Conservation (phyloP, 2,113 vertebrate species). For the Pristiophorus japonicus region DNA sequence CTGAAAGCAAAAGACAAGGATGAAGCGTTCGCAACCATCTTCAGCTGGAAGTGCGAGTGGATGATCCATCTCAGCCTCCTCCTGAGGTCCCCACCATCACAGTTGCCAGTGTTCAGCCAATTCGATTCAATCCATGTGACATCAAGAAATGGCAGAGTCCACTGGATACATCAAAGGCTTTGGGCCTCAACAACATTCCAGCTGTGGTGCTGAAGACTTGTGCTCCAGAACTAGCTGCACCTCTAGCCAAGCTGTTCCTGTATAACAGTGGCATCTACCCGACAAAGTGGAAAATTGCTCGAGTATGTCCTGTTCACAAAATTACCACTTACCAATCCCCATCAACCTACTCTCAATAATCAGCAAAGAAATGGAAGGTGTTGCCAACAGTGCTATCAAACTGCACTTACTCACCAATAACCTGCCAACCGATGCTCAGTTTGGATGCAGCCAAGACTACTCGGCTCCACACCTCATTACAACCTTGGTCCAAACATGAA, state of each 20-base stretch:
- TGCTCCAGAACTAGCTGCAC: too few relatives aligned
- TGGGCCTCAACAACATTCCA: too few relatives aligned
- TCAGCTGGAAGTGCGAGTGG: background rate
- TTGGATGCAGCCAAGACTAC: too few relatives aligned
- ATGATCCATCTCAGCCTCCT: background rate
- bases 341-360: background rate
- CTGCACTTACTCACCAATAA: too few relatives aligned
- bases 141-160: background rate
- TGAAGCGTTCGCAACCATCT: background rate
- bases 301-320: background rate
- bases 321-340: background rate
- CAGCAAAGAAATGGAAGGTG: background rate
- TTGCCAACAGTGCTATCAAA: too few relatives aligned
- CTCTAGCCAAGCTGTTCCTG: too few relatives aligned
- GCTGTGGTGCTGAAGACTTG: too few relatives aligned
- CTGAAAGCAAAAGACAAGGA: background rate
- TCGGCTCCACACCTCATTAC: too few relatives aligned
- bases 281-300: too few relatives aligned
- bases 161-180: background rate
- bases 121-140: background rate
- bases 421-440: too few relatives aligned
- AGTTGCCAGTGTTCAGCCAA: background rate
- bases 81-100: background rate
- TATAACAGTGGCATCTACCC: too few relatives aligned
- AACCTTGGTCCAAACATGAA: too few relatives aligned